Evolutionary conservation across 2,888 invertebrate genomes (phyloP).

Genomic region (Geotrupes spiniger): DNA sequence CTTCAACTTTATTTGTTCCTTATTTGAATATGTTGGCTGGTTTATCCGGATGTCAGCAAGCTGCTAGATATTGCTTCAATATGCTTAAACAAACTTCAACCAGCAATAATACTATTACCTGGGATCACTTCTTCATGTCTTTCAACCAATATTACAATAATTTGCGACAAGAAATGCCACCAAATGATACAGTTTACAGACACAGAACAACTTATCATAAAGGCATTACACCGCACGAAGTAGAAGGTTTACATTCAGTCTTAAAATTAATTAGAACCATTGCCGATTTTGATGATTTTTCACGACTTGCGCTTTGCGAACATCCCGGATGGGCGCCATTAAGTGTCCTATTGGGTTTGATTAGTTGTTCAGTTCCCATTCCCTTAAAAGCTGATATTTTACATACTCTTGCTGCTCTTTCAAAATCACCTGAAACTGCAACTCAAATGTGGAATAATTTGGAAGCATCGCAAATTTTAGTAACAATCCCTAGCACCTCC

Average conservation of each 20-base stretch:
- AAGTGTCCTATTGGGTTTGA: constrained; percentile 74
- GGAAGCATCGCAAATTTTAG: constrained; percentile 77
- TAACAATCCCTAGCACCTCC: constrained; percentile 62
- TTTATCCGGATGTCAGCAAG: constrained; percentile 70
- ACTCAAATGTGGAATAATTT: constrained; percentile 81
- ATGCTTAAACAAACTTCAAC: constrained; percentile 67
- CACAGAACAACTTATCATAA: constrained; percentile 54
- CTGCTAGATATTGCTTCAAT: constrained; percentile 76
- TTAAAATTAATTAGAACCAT: constrained; percentile 74
- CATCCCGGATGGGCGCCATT: constrained; percentile 86
- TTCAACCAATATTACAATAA: constrained; percentile 70
- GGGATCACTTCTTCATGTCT: constrained; percentile 84
- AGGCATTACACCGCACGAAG: constrained; percentile 74
- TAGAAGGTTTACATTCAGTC: constrained; percentile 82
- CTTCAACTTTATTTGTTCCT: constrained; percentile 78
- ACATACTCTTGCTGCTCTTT: constrained; percentile 74
- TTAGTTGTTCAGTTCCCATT: constrained; percentile 84
- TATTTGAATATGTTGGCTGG: constrained; percentile 85
- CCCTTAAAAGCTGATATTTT: constrained; percentile 81
- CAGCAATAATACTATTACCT: constrained; percentile 60
- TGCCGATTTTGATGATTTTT: constrained; percentile 75
- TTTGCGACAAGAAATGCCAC: constrained; percentile 67
- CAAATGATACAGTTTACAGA: constrained; percentile 65
- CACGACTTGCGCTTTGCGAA: constrained; percentile 79
- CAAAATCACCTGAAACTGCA: constrained; percentile 74